Conservation (phyloP, 2,797 vertebrate species). For the Gymnothorax reevesii region DNA sequence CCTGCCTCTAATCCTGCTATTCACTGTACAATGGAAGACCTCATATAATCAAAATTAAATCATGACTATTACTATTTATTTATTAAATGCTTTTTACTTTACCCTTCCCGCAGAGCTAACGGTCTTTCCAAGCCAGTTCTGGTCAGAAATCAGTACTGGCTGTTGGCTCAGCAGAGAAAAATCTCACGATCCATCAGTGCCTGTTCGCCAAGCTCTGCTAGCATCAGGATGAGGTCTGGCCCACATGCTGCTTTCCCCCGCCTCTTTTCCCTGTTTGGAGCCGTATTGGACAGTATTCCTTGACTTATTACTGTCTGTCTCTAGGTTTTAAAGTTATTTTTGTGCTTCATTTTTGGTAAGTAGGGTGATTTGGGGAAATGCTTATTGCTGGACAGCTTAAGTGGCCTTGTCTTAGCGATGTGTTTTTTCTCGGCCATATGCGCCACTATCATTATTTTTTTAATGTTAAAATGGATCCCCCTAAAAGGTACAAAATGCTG, state of each 20-base stretch:
- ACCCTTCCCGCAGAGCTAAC: background rate
- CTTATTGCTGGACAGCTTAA: constrained; percentile 5
- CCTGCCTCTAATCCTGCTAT: background rate
- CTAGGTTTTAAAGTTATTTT: background rate
- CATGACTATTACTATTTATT: background rate
- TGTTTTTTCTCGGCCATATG: background rate
- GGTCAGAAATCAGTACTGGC: background rate
- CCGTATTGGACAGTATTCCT: background rate
- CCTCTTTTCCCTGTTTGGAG: background rate
- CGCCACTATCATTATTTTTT: background rate
- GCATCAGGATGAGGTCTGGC: background rate
- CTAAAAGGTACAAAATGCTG: background rate
- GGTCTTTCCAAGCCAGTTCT: background rate
- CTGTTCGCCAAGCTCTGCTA: background rate
- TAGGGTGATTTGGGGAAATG: background rate
- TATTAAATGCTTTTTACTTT: background rate
- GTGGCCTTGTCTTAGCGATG: background rate
- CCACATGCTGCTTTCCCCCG: background rate
- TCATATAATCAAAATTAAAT: background rate
- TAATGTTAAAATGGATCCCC: background rate
- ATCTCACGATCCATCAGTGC: constrained; percentile 3
- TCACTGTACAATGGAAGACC: background rate
- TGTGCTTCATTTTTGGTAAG: constrained; percentile 1
- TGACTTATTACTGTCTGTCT: background rate
- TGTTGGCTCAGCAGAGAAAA: background rate